Evolutionary conservation across 2,113 vertebrate genomes (phyloP).

Genomic region (Tiliqua scincoides): DNA sequence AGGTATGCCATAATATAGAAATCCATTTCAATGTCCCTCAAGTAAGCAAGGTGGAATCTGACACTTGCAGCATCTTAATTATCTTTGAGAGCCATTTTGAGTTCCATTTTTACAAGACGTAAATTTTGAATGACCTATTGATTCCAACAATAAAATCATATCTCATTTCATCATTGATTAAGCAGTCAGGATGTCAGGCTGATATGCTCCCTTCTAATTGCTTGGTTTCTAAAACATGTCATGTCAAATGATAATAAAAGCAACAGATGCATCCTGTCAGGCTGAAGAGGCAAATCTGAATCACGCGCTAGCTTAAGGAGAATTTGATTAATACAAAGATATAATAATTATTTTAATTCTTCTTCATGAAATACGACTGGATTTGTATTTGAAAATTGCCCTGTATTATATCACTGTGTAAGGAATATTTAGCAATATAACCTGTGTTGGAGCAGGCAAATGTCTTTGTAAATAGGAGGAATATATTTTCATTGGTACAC

Average conservation of each 20-base stretch:
- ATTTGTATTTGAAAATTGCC: slow-evolving; percentile 35
- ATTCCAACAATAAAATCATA: slow-evolving; percentile 47
- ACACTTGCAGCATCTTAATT: slow-evolving; percentile 16
- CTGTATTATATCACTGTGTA: not conserved
- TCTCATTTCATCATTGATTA: slow-evolving; percentile 48
- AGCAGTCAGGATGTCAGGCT: slow-evolving; percentile 22
- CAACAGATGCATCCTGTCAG: slow-evolving; percentile 61
- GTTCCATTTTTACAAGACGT: slow-evolving; percentile 25
- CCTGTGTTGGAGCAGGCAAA: not conserved
- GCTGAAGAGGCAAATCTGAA: slow-evolving; percentile 54
- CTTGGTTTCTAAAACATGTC: slow-evolving; percentile 57
- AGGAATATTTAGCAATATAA: not conserved
- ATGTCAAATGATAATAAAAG: slow-evolving; percentile 38
- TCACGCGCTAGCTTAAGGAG: slow-evolving; percentile 51
- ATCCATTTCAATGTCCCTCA: slow-evolving; percentile 20
- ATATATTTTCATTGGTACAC: too few relatives aligned
- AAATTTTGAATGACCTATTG: slow-evolving; percentile 55
- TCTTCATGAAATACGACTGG: slow-evolving; percentile 20
- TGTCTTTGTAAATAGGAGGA: not conserved
- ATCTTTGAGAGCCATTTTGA: slow-evolving; percentile 26
- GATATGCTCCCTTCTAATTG: slow-evolving; percentile 56
- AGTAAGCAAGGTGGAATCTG: slow-evolving; percentile 8
- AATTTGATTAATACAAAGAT: slow-evolving; percentile 36
- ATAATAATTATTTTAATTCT: slow-evolving; percentile 24
- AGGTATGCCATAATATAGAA: slow-evolving; percentile 22